Base-by-base conservation (phyloP, 1,140 invertebrate species). In the Prorops nasuta region DNA sequence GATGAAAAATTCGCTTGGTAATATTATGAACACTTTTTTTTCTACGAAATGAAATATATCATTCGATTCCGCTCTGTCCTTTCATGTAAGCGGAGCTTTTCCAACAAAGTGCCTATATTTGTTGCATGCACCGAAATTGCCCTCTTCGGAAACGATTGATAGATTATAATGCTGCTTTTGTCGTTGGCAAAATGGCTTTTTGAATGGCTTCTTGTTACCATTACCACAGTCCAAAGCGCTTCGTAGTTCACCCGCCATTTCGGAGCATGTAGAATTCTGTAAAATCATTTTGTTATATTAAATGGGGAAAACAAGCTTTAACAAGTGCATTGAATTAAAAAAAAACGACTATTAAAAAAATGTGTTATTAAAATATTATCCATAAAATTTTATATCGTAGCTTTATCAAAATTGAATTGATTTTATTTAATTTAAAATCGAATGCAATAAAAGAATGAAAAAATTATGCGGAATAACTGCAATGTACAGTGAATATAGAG, bases 241-340 rank as follows among this genome's bases (percentile, higher is more conserved):
- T 54, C 84, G 82, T 53, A 89, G 74, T 70, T 89, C 86, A 32
- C 80, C 79, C 34, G 83, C 81, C 83, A 85, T 85, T 73, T 86
- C 84, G 47, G 82, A 81, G 74, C 82, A 86, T 55, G 86, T 76
- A 34, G 84, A 85, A 37, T 80, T 80, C 84, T 86, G 79, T 54
- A 65, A 66, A 44, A 49, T 40, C 40, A 49, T n/a, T n/a, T n/a
- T n/a, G n/a, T n/a, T n/a, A n/a, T n/a, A n/a, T n/a, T n/a, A n/a
- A n/a, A n/a, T n/a, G n/a, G n/a, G n/a, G n/a, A n/a, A n/a, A n/a
- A n/a, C n/a, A n/a, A n/a, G n/a, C n/a, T n/a, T n/a, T n/a, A n/a
- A n/a, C n/a, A n/a, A n/a, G n/a, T n/a, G n/a, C n/a, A n/a, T n/a
- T n/a, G n/a, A n/a, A n/a, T n/a, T n/a, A n/a, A n/a, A n/a, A n/a